Base-by-base conservation (phyloP, 2,113 vertebrate species). In the Notarius lentiginosus region DNA sequence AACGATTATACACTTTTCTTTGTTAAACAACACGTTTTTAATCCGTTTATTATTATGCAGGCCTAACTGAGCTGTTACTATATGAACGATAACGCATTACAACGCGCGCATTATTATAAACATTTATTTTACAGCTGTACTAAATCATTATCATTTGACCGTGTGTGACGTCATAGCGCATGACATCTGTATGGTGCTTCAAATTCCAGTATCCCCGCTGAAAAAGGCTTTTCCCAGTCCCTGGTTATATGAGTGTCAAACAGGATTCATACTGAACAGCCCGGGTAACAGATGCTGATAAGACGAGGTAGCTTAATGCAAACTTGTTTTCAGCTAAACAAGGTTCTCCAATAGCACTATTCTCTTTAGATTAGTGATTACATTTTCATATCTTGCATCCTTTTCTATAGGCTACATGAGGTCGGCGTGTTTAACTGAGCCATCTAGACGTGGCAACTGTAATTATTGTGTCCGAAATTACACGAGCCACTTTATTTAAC, bases 181-280 rank as follows among this genome's bases (percentile, higher is more conserved):
- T n/a, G 5, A 9, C 20, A 53, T 12, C 22, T 77, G 49, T 4
- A 51, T 49, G 41, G 18, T 49, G 70, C 18, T 10, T 73, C 22
- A 51, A 75, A 24, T 75, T 10, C 18, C 70, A 51, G 47, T 9
- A 73, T 18, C 7, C 27, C 34, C 2, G 11, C 10, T 22, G 20
- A 22, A 75, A 75, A 22, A 49, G 1, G 12, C 34, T 49, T 49
- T 73, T 22, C 34, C 18, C 7, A 10, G 18, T 18, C 7, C 68
- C 24, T 73, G 70, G 17, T 70, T 77, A n/a, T 24, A 20, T 47
- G 14, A 84, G 41, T 63, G 55, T 95, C 96, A 97, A 97, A 96
- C 97, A 97, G 93, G 93, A 93, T 93, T 94, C 94, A 96, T 95
- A 96, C 90, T 87, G 93, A 82, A 96, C 96, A 90, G 81, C 92